Evolutionary conservation across 2,888 invertebrate species (phyloP).

Genomic region (Dicranocentrus wangi): DNA sequence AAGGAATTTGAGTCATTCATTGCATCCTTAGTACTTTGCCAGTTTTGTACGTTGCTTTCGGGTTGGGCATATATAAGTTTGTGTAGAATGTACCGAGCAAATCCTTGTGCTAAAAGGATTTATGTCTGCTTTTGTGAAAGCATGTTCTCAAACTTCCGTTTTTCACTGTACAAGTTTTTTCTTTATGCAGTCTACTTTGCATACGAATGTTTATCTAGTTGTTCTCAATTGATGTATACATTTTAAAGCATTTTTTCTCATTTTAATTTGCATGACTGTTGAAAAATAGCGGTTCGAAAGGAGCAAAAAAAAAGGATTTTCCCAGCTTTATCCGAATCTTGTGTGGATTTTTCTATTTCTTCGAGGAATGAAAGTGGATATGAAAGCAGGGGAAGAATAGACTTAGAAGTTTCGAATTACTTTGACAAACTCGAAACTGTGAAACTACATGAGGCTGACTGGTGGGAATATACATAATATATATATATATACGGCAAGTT

Average conservation of each 20-base stretch:
- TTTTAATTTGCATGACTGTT: constrained; percentile 28
- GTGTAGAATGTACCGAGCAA: constrained; percentile 3
- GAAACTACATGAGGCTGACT: background rate
- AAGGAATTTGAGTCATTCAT: constrained; percentile 26
- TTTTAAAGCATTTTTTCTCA: constrained; percentile 7
- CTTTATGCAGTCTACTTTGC: constrained; percentile 10
- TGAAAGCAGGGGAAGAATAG: constrained; percentile 4
- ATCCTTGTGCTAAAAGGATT: constrained; percentile 36
- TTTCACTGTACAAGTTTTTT: constrained; percentile 17
- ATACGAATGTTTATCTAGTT: constrained; percentile 4
- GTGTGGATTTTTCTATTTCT: too few species aligned
- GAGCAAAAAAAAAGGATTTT: background rate
- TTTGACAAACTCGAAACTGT: constrained; percentile 1
- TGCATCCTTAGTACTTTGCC: too few species aligned
- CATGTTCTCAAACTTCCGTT: constrained; percentile 23
- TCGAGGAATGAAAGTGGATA: background rate
- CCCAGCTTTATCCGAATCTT: background rate
- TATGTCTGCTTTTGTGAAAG: constrained; percentile 12
- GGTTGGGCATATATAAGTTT: too few species aligned
- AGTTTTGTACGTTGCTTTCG: too few species aligned
- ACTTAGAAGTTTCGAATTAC: constrained; percentile 34
- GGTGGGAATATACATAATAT: too few species aligned
- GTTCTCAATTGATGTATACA: constrained; percentile 17
- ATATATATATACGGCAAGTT: too few species aligned
- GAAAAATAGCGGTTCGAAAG: background rate